These are phyloP conservation scores for Allophyes oxyacanthae DNA, from an alignment of 2,888 invertebrate species.

Conservation along the genomic window DNA sequence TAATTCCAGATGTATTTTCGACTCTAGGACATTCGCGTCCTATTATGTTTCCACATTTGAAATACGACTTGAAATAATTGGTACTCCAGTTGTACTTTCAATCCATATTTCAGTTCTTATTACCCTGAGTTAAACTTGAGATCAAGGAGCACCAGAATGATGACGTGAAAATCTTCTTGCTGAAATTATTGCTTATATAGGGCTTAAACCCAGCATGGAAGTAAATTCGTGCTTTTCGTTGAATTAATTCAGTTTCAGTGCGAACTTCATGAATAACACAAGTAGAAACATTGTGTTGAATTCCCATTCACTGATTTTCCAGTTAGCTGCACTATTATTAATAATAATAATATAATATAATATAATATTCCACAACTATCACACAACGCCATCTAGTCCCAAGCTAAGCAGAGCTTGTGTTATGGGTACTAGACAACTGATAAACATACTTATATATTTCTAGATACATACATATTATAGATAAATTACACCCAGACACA, in stretches of 20 bases:
- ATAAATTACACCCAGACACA: no score
- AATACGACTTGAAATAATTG: neutral
- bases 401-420: no score
- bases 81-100: neutral
- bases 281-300: slow-evolving; percentile 33
- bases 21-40: neutral
- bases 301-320: slow-evolving; percentile 31
- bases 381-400: no score
- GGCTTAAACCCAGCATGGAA: slow-evolving; percentile 4
- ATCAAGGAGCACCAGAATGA: no score
- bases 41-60: neutral
- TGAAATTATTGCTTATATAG: no score
- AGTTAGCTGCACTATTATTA: neutral
- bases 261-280: slow-evolving; percentile 41
- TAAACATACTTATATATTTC: no score
- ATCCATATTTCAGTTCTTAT: no score
- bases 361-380: no score
- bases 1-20: slow-evolving; percentile 6
- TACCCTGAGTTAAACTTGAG: no score
- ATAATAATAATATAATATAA: no score
- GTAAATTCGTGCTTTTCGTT: slow-evolving; percentile 17
- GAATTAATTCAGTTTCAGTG: slow-evolving; percentile 27
- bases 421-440: no score
- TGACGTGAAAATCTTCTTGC: neutral
- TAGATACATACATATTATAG: no score